phyloP scores from a whole-genome alignment of 2,113 vertebrate genomes.

The Corythoichthys haematopterus region DNA sequence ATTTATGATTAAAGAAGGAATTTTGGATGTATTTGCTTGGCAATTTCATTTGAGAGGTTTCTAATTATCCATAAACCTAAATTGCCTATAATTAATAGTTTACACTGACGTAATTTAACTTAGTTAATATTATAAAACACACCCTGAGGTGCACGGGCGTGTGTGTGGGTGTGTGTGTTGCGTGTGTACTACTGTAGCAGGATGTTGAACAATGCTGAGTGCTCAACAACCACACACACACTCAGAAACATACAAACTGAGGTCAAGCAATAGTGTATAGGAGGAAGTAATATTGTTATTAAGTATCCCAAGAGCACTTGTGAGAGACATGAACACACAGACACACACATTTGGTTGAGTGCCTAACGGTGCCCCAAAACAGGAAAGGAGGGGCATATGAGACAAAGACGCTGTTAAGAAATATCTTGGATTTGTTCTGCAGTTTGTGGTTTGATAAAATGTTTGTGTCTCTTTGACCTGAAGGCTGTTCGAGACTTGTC shows the following conservation, averaged over 20 bases:
- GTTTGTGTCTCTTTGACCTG: background rate
- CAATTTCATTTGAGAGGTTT: background rate
- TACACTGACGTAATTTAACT: background rate
- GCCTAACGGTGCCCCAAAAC: conserved; percentile 26
- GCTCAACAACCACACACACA: conserved; percentile 10
- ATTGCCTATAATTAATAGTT: background rate
- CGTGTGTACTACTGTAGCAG: conserved; percentile 33
- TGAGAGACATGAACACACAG: conserved; percentile 30
- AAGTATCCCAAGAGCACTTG: conserved; percentile 51
- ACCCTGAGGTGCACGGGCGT: conserved; percentile 29
- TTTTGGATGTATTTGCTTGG: background rate
- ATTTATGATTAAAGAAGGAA: background rate
- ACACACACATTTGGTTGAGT: conserved; percentile 15
- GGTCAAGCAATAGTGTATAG: conserved; percentile 58
- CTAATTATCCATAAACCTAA: background rate
- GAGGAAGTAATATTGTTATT: conserved; percentile 67
- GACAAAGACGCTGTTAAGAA: conserved; percentile 3
- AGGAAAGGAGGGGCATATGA: conserved; percentile 42
- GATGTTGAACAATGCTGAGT: conserved; percentile 47
- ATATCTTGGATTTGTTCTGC: background rate
- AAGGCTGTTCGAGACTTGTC: background rate
- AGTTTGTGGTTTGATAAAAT: background rate
- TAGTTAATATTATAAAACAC: conserved; percentile 21
- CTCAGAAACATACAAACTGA: conserved; percentile 10
- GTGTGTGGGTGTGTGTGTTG: conserved; percentile 30